Base-by-base conservation (phyloP, 2,888 invertebrate species). In the Didymodactylos carnosus region DNA sequence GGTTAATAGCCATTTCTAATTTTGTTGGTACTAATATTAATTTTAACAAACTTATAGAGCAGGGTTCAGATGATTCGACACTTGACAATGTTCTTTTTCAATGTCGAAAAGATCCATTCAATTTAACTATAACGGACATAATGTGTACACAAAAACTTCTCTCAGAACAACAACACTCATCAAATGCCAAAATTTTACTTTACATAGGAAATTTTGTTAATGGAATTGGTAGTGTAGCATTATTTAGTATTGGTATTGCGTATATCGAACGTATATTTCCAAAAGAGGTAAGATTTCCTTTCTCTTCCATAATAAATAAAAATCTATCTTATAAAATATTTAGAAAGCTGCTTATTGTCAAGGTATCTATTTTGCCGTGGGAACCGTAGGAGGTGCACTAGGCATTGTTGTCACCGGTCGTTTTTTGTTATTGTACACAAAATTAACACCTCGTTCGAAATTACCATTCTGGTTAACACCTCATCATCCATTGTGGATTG, bases 341-440 rank as follows among this genome's bases (percentile, higher is more conserved):
- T n/a, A n/a, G 19, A 40, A 74, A 69, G 74, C 71, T 3, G 29
- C 51, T n/a, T 69, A 71, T 39, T 27, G 74, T 19, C 74, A 71
- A 72, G 74, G 74, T 16, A 29, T 74, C 35, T 74, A 74, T 72
- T 74, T 51, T 74, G 71, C 74, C 14, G 53, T 53, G 3, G 71
- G 53, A 11, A 71, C 74, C 3, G 51, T 74, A 19, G 74, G 74
- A 3, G 43, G 53, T 46, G 74, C 71, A 8, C 71, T 74, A n/a
- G 74, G 74, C 13, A 74, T 74, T 53, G 53, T 74, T 16, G 16
- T 35, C 13, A 74, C 74, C 0, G 74, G 74, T 29, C 71, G 53
- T 27, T 74, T 74, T 49, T 51, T 74, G 35, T 35, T 10, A 35
- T 35, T 62, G 19, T 35, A 62, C n/a, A 62, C 62, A 35, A 62